Evolutionary conservation across 1,140 invertebrate genomes (phyloP), one percentile per base, ranked within the genome.

Genomic region (Ceratitis capitata): DNA sequence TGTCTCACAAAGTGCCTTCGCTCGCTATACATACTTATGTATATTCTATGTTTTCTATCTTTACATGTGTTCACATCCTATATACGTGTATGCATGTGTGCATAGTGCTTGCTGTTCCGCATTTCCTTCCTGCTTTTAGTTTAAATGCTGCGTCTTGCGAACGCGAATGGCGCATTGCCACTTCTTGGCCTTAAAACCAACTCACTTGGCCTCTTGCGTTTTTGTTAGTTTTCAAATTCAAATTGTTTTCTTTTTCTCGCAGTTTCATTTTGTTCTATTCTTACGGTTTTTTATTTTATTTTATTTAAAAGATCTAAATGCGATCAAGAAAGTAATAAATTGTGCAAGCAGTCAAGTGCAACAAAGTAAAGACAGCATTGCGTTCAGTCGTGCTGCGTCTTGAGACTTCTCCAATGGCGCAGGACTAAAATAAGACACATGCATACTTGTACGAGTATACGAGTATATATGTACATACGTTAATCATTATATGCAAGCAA

Each of bases 301-400:
- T 56, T 35, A n/a, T 69, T 85, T 69, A 51, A 61, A 49, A 53
- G 53, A 84, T 69, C 83, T 86, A 51, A 86, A 86, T 82, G 85
- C 83, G 85, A 86, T 86, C 85, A 86, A 84, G 39, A 84, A 86
- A 84, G 85, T 64, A 84, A 86, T 86, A 86, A 84, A 86, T 86
- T 86, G 47, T 84, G 56, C 83, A 84, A 84, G 49, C 85, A 86
- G 85, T 84, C 83, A 86, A 86, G 83, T 84, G 85, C 83, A 86
- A 82, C 85, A 56, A 84, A 78, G 39, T 26, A 78, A 78, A 78
- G 69, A 78, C 69, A 45, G 69, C 69, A 78, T 19, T 78, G 69
- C 69, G 69, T 78, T 78, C n/a, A 78, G 39, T 45, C 69, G 32
- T 45, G 69, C 69, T 45, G 69, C 69, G 69, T 78, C 69, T 78